Evolutionary conservation across 2,888 invertebrate species (phyloP), one percentile per base, ranked within the genome.

Genomic region (Caenorhabditis virilis): DNA sequence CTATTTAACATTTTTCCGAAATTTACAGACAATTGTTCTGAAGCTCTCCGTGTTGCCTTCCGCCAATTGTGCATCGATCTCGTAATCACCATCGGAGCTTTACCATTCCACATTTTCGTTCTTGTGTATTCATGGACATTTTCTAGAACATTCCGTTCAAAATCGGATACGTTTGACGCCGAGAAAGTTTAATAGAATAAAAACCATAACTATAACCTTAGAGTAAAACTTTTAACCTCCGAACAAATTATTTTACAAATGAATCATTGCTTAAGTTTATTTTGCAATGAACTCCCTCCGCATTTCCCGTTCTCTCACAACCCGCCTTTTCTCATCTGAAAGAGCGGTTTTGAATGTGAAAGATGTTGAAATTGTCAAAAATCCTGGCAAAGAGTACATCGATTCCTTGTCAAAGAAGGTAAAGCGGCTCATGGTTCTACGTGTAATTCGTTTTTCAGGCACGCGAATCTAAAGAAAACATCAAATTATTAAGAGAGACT

Each of bases 61-160:
- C 5, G n/a, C 16, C 22, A 50, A 16, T 46, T 60, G n/a, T 22
- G 25, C 11, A 22, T 54, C n/a, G 60, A 60, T 22, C 27, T 60
- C 2, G 15, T 60, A 0, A 54, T 60, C 36, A 38, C 43, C 30
- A 7, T 54, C 20, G 26, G 45, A 25, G 49, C 45, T 25, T 3
- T 60, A 1, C 60, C 60, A 2, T 39, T 54, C 9, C 60, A 60
- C 26, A 50, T 50, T 25, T 54, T 39, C n/a, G 36, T 50, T 9
- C 39, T 52, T 9, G 60, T 54, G 1, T 60, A 50, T 25, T 54
- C 60, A 16, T 60, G 49, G 50, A 54, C 54, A 1, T 60, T 60
- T 22, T 30, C 45, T 13, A 36, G 36, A 36, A n/a, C 5, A 13
- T n/a, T n/a, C n/a, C n/a, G n/a, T n/a, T n/a, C n/a, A n/a, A n/a